phyloP scores from a whole-genome alignment of 2,888 invertebrate species.

The Coecobrya sp. region DNA sequence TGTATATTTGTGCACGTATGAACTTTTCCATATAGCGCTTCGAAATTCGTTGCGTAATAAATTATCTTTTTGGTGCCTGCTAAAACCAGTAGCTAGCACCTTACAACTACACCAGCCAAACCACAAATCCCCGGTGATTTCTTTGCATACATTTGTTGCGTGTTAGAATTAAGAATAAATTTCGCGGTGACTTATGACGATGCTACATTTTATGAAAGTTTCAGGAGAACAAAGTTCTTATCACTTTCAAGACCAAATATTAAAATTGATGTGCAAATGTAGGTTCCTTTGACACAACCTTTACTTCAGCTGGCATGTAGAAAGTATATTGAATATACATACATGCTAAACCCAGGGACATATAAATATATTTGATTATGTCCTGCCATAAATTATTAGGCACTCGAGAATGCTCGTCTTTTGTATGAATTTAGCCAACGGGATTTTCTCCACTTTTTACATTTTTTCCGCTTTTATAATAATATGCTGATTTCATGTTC shows the following conservation, averaged over 20 bases:
- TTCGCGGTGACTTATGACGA: background rate
- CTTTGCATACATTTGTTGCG: background rate
- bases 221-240: background rate
- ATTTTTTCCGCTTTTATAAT: background rate
- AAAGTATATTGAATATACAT: too few species aligned
- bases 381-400: background rate
- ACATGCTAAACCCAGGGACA: too few species aligned
- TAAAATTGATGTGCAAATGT: background rate
- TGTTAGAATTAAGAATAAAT: background rate
- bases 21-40: background rate
- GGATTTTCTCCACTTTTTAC: background rate
- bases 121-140: conserved; percentile 5
- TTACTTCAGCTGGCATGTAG: background rate
- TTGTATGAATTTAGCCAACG: background rate
- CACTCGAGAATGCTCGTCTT: background rate
- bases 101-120: conserved; percentile 18
- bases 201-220: background rate
- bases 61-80: background rate
- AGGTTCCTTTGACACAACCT: background rate
- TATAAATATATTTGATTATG: background rate
- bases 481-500: background rate
- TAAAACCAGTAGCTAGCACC: background rate
- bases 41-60: background rate
- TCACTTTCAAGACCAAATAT: background rate
- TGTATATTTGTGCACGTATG: background rate